phyloP scores from a whole-genome alignment of 2,113 vertebrate species.

The Epinephelus lanceolatus region DNA sequence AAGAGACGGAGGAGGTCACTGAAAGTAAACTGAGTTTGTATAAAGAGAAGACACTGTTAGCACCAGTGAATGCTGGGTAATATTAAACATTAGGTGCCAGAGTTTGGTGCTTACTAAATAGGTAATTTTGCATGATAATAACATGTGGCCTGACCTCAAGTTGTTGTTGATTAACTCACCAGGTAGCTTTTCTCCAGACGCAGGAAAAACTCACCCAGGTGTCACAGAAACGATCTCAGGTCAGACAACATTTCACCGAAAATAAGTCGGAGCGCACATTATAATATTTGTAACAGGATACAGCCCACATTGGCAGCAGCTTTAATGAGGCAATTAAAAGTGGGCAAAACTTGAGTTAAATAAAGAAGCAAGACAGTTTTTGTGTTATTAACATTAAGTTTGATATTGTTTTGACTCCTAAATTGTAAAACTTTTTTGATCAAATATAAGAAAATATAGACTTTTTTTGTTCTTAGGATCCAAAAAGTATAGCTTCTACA shows the following conservation, averaged over 20 bases:
- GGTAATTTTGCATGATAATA: conserved; percentile 26
- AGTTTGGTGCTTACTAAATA: conserved; percentile 13
- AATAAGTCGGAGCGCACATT: neutral
- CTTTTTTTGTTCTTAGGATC: too few species aligned
- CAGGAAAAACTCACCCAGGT: neutral
- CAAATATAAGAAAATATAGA: too few species aligned
- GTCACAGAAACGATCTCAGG: neutral
- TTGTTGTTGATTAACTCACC: conserved; percentile 14
- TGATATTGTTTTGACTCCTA: neutral
- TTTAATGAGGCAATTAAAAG: conserved; percentile 29
- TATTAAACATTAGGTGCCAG: conserved; percentile 19
- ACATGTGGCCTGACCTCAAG: neutral
- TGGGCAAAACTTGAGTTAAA: neutral
- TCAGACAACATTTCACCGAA: neutral
- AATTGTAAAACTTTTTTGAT: neutral
- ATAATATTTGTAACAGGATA: neutral
- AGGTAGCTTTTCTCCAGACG: neutral
- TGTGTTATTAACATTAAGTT: neutral
- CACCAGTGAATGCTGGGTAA: conserved; percentile 14
- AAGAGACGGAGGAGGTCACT: conserved; percentile 44
- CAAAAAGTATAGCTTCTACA: too few species aligned
- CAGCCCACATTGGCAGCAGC: neutral
- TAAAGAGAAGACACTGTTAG: conserved; percentile 27
- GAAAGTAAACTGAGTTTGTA: conserved; percentile 33
- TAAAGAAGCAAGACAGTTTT: neutral